Evolutionary conservation across 2,888 invertebrate species (phyloP).

Genomic region (Troilus luridus): DNA sequence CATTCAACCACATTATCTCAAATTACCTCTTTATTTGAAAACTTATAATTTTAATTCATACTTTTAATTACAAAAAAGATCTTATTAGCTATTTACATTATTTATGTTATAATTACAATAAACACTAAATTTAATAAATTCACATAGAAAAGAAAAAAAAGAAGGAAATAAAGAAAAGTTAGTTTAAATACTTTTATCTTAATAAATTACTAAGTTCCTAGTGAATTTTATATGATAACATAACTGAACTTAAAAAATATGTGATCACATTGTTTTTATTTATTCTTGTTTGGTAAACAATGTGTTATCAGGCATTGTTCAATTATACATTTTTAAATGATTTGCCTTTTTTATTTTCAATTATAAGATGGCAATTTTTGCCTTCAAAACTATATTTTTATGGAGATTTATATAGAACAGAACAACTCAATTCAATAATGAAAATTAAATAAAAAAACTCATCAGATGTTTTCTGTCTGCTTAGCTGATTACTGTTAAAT

Average conservation of each 20-base stretch:
- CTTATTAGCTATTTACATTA: conserved; percentile 8
- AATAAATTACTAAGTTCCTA: conserved; percentile 37
- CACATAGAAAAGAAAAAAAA: background rate
- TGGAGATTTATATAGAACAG: background rate
- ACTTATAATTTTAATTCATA: background rate
- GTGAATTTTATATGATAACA: background rate
- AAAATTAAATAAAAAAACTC: too few species aligned
- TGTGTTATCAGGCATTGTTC: background rate
- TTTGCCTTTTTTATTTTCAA: background rate
- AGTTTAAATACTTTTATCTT: conserved; percentile 23
- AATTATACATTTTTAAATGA: conserved; percentile 18
- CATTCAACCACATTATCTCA: background rate
- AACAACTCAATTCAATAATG: background rate
- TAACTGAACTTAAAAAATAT: conserved; percentile 6
- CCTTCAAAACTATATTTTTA: background rate
- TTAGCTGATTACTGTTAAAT: too few species aligned
- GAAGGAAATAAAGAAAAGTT: background rate
- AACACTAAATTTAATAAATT: conserved; percentile 9
- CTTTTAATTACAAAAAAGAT: conserved; percentile 5
- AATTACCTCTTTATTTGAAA: background rate
- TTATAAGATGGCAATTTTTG: background rate
- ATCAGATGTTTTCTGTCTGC: too few species aligned
- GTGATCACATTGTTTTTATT: conserved; percentile 19
- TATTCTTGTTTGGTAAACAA: conserved; percentile 14
- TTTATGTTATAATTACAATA: background rate